Base-by-base conservation (phyloP, 2,888 invertebrate genomes). In the Pandemis heparana region DNA sequence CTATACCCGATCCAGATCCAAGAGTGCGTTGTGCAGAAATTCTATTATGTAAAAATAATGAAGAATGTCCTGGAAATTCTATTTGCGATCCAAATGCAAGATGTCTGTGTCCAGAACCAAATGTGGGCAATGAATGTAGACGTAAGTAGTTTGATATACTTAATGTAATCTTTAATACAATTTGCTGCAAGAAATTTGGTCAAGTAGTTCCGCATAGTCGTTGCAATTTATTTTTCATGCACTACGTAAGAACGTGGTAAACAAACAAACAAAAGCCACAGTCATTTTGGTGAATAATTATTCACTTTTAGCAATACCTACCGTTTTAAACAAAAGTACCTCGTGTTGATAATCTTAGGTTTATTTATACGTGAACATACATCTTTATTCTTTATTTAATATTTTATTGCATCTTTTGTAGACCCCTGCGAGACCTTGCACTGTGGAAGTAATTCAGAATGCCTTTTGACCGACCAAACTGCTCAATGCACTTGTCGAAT, bases 81-180 rank as follows among this genome's bases (percentile, higher is more conserved):
- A 94, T 98, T 78, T 98, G 98, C 84, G 97, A 98, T 84, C 85
- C 94, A 8, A 96, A 96, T 77, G 96, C 96, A 75, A 96, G 97
- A 82, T 98, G 98, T 86, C 88, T 98, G 51, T 98, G 98, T 82
- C 98, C 98, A 3, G 98, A 98, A 83, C 98, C 98, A 0, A 98
- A 98, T 86, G 95, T 98, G 80, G 98, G 98, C 80, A 97, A 98
- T 81, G 98, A 98, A 84, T 98, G 98, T 83, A 96, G 98, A 90
- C 98, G 97, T 97, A 95, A 96, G 97, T 95, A 80, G 73, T 60
- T 65, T 43, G 66, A 53, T 53, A 70, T 41, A 39, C 32, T 4
- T 32, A 8, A 66, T 46, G 43, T 61, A 32, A 65, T 18, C n/a
- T 51, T 53, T 38, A 32, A 8, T 41, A 48, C n/a, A 48, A 14